Conservation (phyloP, 2,113 vertebrate species). For the Xerus inauris region DNA sequence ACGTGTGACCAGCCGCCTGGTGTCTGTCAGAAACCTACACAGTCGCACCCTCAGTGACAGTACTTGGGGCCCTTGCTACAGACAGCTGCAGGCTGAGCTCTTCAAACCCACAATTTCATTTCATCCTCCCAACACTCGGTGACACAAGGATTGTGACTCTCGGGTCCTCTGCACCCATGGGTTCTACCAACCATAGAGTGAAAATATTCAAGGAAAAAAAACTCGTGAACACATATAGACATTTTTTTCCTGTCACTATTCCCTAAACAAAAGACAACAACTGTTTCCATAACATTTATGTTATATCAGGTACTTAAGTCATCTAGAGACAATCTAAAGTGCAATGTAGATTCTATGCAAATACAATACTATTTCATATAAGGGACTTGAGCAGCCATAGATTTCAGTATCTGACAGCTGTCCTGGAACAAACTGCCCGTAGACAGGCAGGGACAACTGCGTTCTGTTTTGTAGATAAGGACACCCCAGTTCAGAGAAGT, state of each 20-base stretch:
- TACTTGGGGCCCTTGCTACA: background rate
- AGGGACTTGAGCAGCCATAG: background rate
- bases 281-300: background rate
- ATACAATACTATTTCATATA: background rate
- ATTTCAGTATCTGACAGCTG: background rate
- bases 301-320: background rate
- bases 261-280: background rate
- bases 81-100: background rate
- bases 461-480: background rate
- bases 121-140: background rate
- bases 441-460: background rate
- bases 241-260: background rate
- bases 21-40: background rate
- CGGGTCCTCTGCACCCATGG: background rate
- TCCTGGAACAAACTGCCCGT: background rate
- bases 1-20: background rate
- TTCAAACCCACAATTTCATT: background rate
- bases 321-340: background rate
- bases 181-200: background rate
- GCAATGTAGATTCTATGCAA: background rate
- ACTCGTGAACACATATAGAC: background rate
- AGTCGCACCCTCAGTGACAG: background rate
- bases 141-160: background rate
- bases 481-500: background rate
- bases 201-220: background rate